Conservation (phyloP, 2,797 vertebrate genomes). For the Gymnoscopelus microlampas region DNA sequence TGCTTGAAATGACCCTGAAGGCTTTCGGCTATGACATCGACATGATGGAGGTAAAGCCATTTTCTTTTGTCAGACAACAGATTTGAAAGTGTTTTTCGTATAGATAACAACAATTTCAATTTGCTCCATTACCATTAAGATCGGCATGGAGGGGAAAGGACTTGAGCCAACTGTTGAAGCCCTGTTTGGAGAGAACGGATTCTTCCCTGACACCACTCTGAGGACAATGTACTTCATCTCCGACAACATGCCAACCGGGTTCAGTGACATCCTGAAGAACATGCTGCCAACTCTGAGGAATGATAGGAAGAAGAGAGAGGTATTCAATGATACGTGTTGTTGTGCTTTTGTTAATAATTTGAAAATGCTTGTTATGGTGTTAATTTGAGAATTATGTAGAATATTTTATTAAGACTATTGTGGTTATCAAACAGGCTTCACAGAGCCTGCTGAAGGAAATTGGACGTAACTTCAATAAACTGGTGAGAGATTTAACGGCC, state of each 20-base stretch:
- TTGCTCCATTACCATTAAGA: conserved; percentile 72
- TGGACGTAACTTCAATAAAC: conserved; percentile 83
- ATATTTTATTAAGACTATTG: not conserved
- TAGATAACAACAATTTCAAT: not conserved
- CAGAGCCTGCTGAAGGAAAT: conserved; percentile 86
- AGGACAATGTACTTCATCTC: conserved; percentile 90
- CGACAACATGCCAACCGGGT: conserved; percentile 82
- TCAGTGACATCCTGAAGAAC: conserved; percentile 83
- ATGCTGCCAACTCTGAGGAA: conserved; percentile 82
- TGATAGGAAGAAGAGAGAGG: conserved; percentile 75
- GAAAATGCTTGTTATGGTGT: not conserved
- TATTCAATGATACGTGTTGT: conserved; percentile 39
- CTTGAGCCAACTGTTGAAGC: conserved; percentile 92
- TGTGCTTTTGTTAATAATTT: not conserved
- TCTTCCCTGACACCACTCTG: conserved; percentile 90
- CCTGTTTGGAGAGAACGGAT: conserved; percentile 91
- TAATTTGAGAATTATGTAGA: not conserved
- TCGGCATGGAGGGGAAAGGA: conserved; percentile 90
- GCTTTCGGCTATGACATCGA: conserved; percentile 87
- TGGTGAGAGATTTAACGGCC: conserved; percentile 83
- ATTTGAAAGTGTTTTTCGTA: no score
- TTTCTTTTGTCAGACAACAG: no score
- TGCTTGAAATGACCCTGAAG: conserved; percentile 93
- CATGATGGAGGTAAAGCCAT: conserved; percentile 89
- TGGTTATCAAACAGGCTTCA: conserved; percentile 54